Base-by-base conservation (phyloP, 1,140 invertebrate genomes). In the Tribolium madens region DNA sequence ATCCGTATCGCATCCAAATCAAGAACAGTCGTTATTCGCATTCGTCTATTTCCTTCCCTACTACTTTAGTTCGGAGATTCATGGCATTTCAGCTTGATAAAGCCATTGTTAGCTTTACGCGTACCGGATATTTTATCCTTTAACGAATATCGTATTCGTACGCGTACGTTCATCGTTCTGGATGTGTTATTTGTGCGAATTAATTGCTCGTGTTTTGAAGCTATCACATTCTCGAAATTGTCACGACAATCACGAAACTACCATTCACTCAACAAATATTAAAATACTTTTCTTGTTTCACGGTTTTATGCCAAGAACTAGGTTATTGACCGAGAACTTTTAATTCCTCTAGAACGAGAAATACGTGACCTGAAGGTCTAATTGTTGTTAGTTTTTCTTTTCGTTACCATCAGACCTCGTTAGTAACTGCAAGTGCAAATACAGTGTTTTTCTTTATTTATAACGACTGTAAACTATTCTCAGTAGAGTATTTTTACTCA, bases 21-120 rank as follows among this genome's bases (percentile, higher is more conserved):
- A 64, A 64, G 57, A 64, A 64, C 36, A 64, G 57, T 33, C 57
- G 57, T 64, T 64, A 13, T 33, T 64, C 21, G 9, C 17, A 64
- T 64, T 33, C 57, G 57, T 64, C 57, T 26, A 64, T 64, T 64
- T 64, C 57, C 57, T 64, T 64, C 57, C 36, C 57, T 57, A 57
- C 52, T 57, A 57, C 52, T 57, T 33, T 64, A 64, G 57, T 64
- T 64, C 6, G 26, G 21, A 64, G 26, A 33, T 14, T 64, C n/a
- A 33, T 64, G 26, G 57, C 14, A 14, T 64, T 64, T 64, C 9
- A 42, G 57, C 26, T 64, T 64, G 57, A 64, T 64, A 64, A 64
- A 31, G 26, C 26, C 57, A 64, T 33, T 64, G 57, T 64, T 64
- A 64, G 57, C 57, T 64, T 64, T 64, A 64, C 57, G 21, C 26